Percentiles rank a stretch among this genome's conserved stretches.
Evolutionary conservation across 2,113 vertebrate genomes (phyloP).

Genomic region (Pelobates fuscus): DNA sequence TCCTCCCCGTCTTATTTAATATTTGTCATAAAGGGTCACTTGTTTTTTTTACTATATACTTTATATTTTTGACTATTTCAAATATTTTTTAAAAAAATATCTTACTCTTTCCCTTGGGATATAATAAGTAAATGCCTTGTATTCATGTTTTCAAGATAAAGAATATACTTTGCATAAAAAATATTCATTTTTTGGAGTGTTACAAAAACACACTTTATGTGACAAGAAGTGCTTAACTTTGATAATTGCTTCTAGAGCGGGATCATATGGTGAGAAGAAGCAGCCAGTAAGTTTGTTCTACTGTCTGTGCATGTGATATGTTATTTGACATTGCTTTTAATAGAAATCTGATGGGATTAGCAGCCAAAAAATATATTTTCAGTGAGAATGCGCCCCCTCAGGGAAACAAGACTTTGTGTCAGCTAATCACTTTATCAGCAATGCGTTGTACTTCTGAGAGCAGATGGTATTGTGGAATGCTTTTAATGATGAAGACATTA

Average conservation of each 20-base stretch:
- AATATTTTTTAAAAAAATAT: no score
- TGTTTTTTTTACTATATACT: no score
- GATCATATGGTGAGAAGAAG: not conserved
- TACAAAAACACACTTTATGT: not conserved
- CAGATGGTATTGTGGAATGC: not conserved
- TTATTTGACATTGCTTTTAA: constrained; percentile 5
- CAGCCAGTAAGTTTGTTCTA: not conserved
- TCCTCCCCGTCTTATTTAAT: no score
- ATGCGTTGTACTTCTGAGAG: not conserved
- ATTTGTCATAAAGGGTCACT: no score
- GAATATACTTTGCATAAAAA: no score
- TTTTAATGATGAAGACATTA: not conserved
- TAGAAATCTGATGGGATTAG: not conserved
- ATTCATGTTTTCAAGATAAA: no score
- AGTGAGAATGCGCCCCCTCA: not conserved
- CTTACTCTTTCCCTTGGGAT: no score
- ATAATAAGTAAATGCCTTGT: no score
- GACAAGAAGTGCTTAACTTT: not conserved
- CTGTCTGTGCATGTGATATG: not conserved
- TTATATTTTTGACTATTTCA: no score
- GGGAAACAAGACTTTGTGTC: not conserved
- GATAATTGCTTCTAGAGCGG: not conserved
- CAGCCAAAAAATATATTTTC: not conserved
- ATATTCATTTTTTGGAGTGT: not conserved
- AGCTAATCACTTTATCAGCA: constrained; percentile 1